Base-by-base conservation (phyloP, 2,113 vertebrate genomes). In the Sialia sialis region DNA sequence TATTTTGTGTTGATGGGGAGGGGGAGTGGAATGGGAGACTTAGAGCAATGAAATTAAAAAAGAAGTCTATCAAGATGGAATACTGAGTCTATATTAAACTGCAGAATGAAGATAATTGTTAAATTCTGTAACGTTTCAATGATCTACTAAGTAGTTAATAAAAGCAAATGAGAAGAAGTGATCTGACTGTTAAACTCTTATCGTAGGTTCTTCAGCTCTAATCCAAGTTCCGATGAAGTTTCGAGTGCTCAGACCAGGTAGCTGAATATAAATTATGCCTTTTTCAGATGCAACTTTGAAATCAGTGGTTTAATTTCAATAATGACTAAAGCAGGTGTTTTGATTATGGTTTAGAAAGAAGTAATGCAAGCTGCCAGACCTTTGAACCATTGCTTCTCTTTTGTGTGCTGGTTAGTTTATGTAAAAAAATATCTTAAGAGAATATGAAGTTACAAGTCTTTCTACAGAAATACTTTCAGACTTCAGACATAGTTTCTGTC, bases 131-230 rank as follows among this genome's bases (percentile, higher is more conserved):
- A 46, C 20, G 26, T 81, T 76, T 91, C 43, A 30, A 0, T 72
- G 27, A n/a, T 70, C 18, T 93, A 5, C 6, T 59, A 39, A 26
- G 17, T 77, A 55, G 15, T 79, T 92, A 52, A 63, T 77, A 70
- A 74, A 80, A 86, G 16, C 21, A 78, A 46, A 15, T 41, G 32
- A 52, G 41, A 64, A 41, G 32, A 13, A 68, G 26, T 64, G 25
- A 39, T 88, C 76, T 96, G 64, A 95, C 63, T 95, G 62, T 93
- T 30, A 39, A 67, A 88, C 59, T 96, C 6, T 97, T 88, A 30
- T 87, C 48, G 54, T 95, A 96, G 96, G 81, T 96, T 5, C 38
- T 80, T 34, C 92, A 38, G 82, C 46, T 66, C 38, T 74, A 30
- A 18, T 74, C 55, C 49, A 4, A 73, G 43, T 29, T 88, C 44